Conservation (phyloP, 2,888 invertebrate genomes). For the Meteorus colon region DNA sequence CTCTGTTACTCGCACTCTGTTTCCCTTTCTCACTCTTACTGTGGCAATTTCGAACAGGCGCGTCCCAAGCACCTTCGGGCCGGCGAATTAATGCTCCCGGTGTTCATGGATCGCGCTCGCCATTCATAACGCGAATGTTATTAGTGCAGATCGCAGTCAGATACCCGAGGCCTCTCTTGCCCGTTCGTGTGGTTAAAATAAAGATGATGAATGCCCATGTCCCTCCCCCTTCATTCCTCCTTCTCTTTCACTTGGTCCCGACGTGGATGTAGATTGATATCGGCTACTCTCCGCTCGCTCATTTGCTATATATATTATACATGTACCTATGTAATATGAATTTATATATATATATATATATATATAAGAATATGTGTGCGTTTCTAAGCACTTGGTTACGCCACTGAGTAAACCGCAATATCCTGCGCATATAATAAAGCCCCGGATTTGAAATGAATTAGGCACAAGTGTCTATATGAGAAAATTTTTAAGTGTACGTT, state of each 20-base stretch:
- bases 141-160: conserved; percentile 68
- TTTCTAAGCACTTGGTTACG: conserved; percentile 10
- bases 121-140: conserved; percentile 70
- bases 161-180: conserved; percentile 58
- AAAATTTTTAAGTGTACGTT: conserved; percentile 19
- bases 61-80: conserved; percentile 54
- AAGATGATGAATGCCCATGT: conserved; percentile 68
- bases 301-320: conserved; percentile 39
- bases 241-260: conserved; percentile 46
- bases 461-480: conserved; percentile 40
- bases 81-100: conserved; percentile 66
- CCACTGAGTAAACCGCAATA: conserved; percentile 41
- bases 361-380: background rate
- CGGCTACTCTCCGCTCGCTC: conserved; percentile 54
- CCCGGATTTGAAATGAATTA: conserved; percentile 45
- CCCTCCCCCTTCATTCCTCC: conserved; percentile 53
- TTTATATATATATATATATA: background rate
- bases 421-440: background rate
- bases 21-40: conserved; percentile 9
- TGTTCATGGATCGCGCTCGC: conserved; percentile 63
- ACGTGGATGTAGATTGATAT: conserved; percentile 67
- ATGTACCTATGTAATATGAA: conserved; percentile 1
- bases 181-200: conserved; percentile 68
- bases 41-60: conserved; percentile 55
- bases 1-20: background rate